A percentile compares a stretch with the other conserved stretches of the same genome.
These are phyloP conservation scores for Caenorhabditis japonica DNA, from an alignment of 2,888 invertebrate genomes.

Conservation along the genomic window DNA sequence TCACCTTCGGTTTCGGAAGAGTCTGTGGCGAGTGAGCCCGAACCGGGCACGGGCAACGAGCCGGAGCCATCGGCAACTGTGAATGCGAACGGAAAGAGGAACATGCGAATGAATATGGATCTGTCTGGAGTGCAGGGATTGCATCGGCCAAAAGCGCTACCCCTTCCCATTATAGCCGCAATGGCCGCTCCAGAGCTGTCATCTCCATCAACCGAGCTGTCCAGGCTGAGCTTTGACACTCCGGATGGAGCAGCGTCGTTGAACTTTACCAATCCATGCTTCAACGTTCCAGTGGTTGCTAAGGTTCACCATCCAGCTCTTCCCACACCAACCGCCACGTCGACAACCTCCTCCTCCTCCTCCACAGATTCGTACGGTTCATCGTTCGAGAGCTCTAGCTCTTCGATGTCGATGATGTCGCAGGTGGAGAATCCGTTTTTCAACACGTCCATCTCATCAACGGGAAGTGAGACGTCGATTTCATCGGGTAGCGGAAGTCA, in stretches of 20 bases:
- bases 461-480: not conserved
- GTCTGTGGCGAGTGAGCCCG: constrained; percentile 26
- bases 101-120: constrained; percentile 54
- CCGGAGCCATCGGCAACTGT: constrained; percentile 41
- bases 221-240: constrained; percentile 58
- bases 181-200: constrained; percentile 65
- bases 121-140: constrained; percentile 8
- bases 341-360: constrained; percentile 11
- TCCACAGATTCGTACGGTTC: constrained; percentile 20
- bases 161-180: constrained; percentile 23
- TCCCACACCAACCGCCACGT: constrained; percentile 20
- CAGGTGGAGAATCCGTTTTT: constrained; percentile 41
- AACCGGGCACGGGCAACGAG: constrained; percentile 7
- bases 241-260: constrained; percentile 7
- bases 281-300: constrained; percentile 39
- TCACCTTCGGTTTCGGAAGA: constrained; percentile 25
- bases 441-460: not conserved
- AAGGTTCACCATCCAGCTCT: constrained; percentile 16
- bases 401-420: constrained; percentile 24
- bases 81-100: constrained; percentile 72
- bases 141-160: constrained; percentile 51
- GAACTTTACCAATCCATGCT: constrained; percentile 61
- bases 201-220: constrained; percentile 76
- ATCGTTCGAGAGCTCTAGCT: constrained; percentile 29
- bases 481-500: constrained; percentile 7